These are phyloP conservation scores for Lampris megalopsis DNA, from an alignment of 2,113 vertebrate species.

Conservation along the genomic window DNA sequence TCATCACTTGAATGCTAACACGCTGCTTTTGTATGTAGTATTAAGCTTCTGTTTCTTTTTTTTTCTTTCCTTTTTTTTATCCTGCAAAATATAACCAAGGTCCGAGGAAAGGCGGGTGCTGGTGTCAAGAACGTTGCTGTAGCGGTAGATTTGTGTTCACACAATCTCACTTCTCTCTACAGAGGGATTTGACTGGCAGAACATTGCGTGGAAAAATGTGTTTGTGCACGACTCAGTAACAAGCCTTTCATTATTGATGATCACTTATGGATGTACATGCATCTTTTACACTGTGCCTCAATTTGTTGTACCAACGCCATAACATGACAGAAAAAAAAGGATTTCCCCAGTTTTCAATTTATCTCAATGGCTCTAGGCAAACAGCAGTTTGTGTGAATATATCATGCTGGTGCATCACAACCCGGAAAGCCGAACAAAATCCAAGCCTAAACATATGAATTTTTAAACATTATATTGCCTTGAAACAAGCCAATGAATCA, in stretches of 20 bases:
- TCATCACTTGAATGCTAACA: conserved; percentile 55
- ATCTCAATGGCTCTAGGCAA: conserved; percentile 19
- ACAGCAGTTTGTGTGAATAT: conserved; percentile 15
- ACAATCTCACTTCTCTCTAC: conserved; percentile 8
- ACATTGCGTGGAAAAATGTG: conserved; percentile 42
- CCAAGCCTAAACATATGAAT: conserved; percentile 13
- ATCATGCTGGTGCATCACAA: conserved; percentile 11
- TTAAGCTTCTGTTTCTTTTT: not conserved
- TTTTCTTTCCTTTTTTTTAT: conserved; percentile 4
- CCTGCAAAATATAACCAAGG: conserved; percentile 8
- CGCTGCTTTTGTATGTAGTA: conserved; percentile 25
- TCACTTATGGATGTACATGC: conserved; percentile 56
- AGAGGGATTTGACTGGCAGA: not conserved
- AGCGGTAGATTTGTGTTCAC: conserved; percentile 7
- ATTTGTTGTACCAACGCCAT: conserved; percentile 60
- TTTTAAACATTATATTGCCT: conserved; percentile 40
- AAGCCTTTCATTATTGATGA: conserved; percentile 65
- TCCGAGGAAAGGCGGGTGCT: conserved; percentile 18
- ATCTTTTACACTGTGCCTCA: conserved; percentile 52
- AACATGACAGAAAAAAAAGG: conserved; percentile 14
- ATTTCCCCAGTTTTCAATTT: conserved; percentile 33
- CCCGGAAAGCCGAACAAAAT: not conserved
- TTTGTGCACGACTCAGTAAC: conserved; percentile 54
- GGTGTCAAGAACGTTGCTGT: not conserved
- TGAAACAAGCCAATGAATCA: not conserved